Percentiles rank a stretch among this genome's conserved stretches.
Conservation (phyloP, 2,888 invertebrate genomes). For the Punctoribates punctum region DNA sequence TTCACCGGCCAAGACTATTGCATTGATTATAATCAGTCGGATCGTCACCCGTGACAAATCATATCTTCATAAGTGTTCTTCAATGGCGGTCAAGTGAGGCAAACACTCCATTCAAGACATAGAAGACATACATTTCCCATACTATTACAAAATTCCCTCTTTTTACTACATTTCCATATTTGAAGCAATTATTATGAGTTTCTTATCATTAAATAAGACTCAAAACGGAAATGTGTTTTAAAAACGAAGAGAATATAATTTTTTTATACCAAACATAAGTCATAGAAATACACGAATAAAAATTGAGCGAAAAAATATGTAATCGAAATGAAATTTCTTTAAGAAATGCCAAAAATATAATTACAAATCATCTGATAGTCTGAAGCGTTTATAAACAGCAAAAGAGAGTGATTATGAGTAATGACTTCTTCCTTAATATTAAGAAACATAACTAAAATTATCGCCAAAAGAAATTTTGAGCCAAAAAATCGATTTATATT, state of each 20-base stretch:
- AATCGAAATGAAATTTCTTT: not conserved
- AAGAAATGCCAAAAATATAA: not conserved
- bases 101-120: not conserved
- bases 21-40: conserved; percentile 20
- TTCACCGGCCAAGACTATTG: not conserved
- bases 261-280: not conserved
- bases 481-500: too few species aligned
- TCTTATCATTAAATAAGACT: not conserved
- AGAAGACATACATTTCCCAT: conserved; percentile 6
- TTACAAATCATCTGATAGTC: not conserved
- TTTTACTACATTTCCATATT: not conserved
- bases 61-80: conserved; percentile 27
- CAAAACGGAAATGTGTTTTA: conserved; percentile 12
- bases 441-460: too few species aligned
- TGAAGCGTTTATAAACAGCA: too few species aligned
- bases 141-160: not conserved
- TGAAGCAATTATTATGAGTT: conserved; percentile 5
- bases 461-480: too few species aligned
- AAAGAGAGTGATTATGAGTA: not conserved
- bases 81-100: conserved; percentile 31
- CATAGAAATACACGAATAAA: not conserved
- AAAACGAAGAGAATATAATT: not conserved
- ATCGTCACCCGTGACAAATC: conserved; percentile 23
- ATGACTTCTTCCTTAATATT: not conserved
- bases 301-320: not conserved